Percentiles rank a stretch among this genome's conserved stretches.
phyloP scores from a whole-genome alignment of 2,113 vertebrate species.

The Trematomus loennbergii region DNA sequence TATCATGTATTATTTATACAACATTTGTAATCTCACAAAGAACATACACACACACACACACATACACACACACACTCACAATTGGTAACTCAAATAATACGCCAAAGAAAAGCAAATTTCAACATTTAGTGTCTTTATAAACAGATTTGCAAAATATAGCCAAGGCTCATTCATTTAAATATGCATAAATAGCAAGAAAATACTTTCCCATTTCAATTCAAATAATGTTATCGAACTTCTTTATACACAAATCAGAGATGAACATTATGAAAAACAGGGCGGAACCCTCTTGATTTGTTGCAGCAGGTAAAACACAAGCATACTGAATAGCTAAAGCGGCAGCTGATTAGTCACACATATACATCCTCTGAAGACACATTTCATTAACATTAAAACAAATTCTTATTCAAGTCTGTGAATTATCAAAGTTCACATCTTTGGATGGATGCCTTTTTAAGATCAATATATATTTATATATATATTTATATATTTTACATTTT shows the following conservation, averaged over 20 bases:
- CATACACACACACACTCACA: neutral
- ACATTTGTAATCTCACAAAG: neutral
- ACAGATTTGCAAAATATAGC: slow-evolving; percentile 89
- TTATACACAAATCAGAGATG: slow-evolving; percentile 76
- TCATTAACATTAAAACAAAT: slow-evolving; percentile 80
- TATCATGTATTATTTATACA: no score
- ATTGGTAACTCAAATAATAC: slow-evolving; percentile 28
- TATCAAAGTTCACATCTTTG: slow-evolving; percentile 93
- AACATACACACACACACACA: neutral
- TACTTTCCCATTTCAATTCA: slow-evolving; percentile 83
- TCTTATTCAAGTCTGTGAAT: slow-evolving; percentile 89
- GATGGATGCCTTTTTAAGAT: slow-evolving; percentile 82
- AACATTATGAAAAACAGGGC: slow-evolving; percentile 70
- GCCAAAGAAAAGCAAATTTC: slow-evolving; percentile 57
- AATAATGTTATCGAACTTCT: slow-evolving; percentile 68
- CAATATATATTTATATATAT: slow-evolving; percentile 47
- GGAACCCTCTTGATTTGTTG: slow-evolving; percentile 67
- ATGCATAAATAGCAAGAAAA: slow-evolving; percentile 89
- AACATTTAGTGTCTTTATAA: slow-evolving; percentile 87
- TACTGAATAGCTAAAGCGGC: slow-evolving; percentile 72
- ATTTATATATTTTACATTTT: slow-evolving; percentile 46
- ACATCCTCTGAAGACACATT: slow-evolving; percentile 72
- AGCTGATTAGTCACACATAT: slow-evolving; percentile 73
- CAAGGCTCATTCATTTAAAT: slow-evolving; percentile 88
- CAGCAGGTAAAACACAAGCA: slow-evolving; percentile 76